Conservation (phyloP, 2,888 invertebrate species). For the Hydropsyche betteni region DNA sequence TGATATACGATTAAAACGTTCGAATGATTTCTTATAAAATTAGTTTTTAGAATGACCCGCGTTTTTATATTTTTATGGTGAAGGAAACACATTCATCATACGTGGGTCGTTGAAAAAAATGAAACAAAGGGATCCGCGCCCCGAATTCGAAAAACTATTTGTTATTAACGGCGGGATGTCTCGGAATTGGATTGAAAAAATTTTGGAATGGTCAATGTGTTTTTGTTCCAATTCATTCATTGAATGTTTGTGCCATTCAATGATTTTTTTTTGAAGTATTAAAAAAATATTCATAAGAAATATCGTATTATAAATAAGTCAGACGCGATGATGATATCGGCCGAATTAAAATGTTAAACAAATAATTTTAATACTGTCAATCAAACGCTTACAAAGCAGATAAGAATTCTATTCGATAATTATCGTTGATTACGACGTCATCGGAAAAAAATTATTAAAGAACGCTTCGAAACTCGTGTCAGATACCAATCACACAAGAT, state of each 20-base stretch:
- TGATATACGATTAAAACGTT: too few relatives aligned
- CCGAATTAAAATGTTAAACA: conserved; percentile 29
- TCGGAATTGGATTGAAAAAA: conserved; percentile 8
- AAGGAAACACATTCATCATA: too few relatives aligned
- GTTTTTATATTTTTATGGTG: too few relatives aligned
- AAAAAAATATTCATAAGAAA: conserved; percentile 10
- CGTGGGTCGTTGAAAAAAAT: too few relatives aligned
- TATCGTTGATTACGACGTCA: conserved; percentile 2
- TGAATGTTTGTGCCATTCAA: not conserved
- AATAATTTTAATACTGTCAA: conserved; percentile 31
- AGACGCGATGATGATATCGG: not conserved
- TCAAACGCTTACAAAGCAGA: conserved; percentile 14
- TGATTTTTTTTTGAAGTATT: not conserved
- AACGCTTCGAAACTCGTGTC: conserved; percentile 6
- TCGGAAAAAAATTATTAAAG: too few relatives aligned
- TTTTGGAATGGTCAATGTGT: not conserved
- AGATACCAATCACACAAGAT: conserved; percentile 14
- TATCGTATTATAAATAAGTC: conserved; percentile 5
- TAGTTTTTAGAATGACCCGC: too few relatives aligned
- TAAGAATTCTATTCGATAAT: conserved; percentile 6
- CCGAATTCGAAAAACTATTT: conserved; percentile 46
- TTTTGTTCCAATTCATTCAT: conserved; percentile 8
- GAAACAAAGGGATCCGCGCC: conserved; percentile 21
- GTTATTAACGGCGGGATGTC: conserved; percentile 44
- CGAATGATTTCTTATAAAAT: too few relatives aligned